Evolutionary conservation across 2,888 invertebrate genomes (phyloP), one percentile per base, ranked within the genome.

Genomic region (Platycheirus rosarum): DNA sequence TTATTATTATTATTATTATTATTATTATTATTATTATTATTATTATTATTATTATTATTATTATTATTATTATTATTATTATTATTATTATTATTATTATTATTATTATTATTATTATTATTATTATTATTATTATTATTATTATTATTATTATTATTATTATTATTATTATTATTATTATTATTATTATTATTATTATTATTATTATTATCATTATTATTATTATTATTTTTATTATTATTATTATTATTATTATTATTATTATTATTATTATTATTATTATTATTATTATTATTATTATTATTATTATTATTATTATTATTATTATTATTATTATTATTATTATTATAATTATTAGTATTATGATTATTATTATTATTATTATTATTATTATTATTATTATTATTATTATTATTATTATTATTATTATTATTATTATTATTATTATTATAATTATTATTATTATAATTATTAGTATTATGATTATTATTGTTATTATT

Each of bases 1-100:
- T n/a, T 37, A n/a, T 37, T n/a, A n/a, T 37, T 37, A n/a, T 37
- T n/a, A n/a, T 37, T 37, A n/a, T 37, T n/a, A n/a, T 37, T 37
- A n/a, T 37, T n/a, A n/a, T 37, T 37, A n/a, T 37, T n/a, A n/a
- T n/a, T 37, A n/a, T 37, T n/a, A n/a, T 37, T 37, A n/a, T 37
- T n/a, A n/a, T 37, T 37, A n/a, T 37, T n/a, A n/a, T 37, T 37
- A n/a, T 37, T n/a, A n/a, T 37, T 37, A n/a, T 37, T n/a, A n/a
- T 37, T 37, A n/a, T 37, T n/a, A n/a, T 37, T 37, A n/a, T 37
- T n/a, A n/a, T 37, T 37, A n/a, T 37, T n/a, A n/a, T 37, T 37
- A n/a, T 37, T n/a, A n/a, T 37, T 37, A n/a, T 37, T n/a, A n/a
- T 37, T 37, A n/a, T 37, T n/a, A n/a, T 37, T 37, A n/a, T 37